phyloP scores from a whole-genome alignment of 2,888 invertebrate genomes.

The Dioctria rufipes region DNA sequence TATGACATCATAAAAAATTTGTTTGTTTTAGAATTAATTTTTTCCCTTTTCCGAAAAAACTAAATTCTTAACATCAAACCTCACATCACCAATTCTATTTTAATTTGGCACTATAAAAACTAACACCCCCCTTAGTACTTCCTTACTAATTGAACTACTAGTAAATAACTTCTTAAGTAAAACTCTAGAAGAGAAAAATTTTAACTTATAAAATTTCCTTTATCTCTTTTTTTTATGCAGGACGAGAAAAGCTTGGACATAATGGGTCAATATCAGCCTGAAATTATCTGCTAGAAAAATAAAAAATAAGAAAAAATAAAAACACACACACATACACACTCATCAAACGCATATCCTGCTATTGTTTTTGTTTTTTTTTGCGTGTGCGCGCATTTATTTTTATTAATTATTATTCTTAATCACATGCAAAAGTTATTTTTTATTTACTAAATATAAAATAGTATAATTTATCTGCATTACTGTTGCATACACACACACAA shows the following conservation, averaged over 20 bases:
- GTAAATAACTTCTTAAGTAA: background rate
- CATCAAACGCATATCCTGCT: slow-evolving; percentile 59
- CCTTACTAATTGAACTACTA: too few species aligned
- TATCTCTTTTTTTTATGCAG: slow-evolving; percentile 73
- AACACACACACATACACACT: background rate
- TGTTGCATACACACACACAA: slow-evolving; percentile 26
- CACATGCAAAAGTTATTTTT: slow-evolving; percentile 27
- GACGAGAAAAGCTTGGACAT: slow-evolving; percentile 83
- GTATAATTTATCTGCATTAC: slow-evolving; percentile 16
- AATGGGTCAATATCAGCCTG: slow-evolving; percentile 85
- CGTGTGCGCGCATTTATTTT: slow-evolving; percentile 31
- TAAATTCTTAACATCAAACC: background rate
- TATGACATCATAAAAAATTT: too few species aligned
- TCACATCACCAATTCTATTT: too few species aligned
- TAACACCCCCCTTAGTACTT: background rate
- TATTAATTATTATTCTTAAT: slow-evolving; percentile 34
- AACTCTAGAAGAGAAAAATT: background rate
- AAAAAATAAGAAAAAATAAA: slow-evolving; percentile 42
- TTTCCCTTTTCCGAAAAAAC: too few species aligned
- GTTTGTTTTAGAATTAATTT: too few species aligned
- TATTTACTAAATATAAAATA: slow-evolving; percentile 11
- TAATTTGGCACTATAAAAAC: background rate
- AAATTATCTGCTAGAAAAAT: slow-evolving; percentile 80
- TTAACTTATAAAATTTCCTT: slow-evolving; percentile 57
- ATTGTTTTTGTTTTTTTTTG: slow-evolving; percentile 56